phyloP scores from a whole-genome alignment of 2,113 vertebrate genomes.

The Urocolius indicus region DNA sequence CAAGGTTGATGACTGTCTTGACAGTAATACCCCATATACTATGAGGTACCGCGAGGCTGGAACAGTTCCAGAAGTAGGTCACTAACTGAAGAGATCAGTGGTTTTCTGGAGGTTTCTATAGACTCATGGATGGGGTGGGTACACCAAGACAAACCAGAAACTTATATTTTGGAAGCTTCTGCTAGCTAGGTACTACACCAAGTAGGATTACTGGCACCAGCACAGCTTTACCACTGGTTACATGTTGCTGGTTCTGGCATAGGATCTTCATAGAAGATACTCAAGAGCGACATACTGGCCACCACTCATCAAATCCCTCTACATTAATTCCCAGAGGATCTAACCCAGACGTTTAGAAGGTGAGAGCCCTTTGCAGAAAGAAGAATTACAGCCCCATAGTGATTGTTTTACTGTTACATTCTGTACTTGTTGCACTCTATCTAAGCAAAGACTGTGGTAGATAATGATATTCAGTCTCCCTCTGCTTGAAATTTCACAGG shows the following conservation, averaged over 20 bases:
- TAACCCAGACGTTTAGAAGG: neutral
- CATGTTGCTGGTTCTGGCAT: neutral
- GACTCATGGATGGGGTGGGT: neutral
- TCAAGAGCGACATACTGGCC: neutral
- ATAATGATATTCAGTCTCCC: neutral
- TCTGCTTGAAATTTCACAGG: slow-evolving; percentile 4
- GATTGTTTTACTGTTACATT: neutral
- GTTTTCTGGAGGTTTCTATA: neutral
- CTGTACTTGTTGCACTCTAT: neutral
- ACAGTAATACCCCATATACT: too few relatives aligned
- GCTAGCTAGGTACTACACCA: neutral
- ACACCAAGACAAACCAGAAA: neutral
- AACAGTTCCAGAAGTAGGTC: neutral
- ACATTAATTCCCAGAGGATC: neutral
- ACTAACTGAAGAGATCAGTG: neutral
- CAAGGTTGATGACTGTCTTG: neutral
- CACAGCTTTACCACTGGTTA: neutral
- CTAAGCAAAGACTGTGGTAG: neutral
- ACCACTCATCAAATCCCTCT: neutral
- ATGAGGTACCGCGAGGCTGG: neutral
- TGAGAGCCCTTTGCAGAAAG: neutral
- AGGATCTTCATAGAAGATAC: neutral
- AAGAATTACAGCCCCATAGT: neutral
- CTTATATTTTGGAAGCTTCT: neutral
- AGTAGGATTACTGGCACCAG: neutral